Evolutionary conservation across 1,140 invertebrate genomes (phyloP), one percentile per base, ranked within the genome.

Genomic region (Stegodyphus mimosarum): DNA sequence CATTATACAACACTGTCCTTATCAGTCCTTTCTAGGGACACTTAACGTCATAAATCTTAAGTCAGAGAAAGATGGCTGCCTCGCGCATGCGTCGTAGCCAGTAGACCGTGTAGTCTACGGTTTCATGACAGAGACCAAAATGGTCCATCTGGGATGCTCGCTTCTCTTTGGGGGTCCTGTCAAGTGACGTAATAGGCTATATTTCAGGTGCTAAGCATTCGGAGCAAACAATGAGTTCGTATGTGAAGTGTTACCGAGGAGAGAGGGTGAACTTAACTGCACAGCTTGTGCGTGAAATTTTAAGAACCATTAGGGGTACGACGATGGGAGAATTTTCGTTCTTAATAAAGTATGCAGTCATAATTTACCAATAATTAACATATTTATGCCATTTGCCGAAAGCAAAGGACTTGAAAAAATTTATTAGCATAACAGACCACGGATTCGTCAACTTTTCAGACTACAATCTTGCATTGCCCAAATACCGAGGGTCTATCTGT

Each of bases 181-280:
- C 80, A 83, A 74, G 0, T 83, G 80, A 83, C 70, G 80, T 60
- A 83, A 72, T 48, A 66, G 71, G 70, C 71, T 64, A 83, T 83
- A 83, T 83, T 83, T 83, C 80, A 83, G 80, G 80, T 83, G 69
- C 15, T 74, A 74, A 83, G 17, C 64, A 83, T 18, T 74, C n/a
- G 48, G 13, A 6, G 70, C 80, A 73, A 67, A 83, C 80, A 83
- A 83, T 83, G 77, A 15, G 66, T 53, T 18, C 6, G 15, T 49
- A 7, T n/a, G 70, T 5, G 33, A 15, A 50, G 49, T 5, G 15
- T 18, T n/a, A n/a, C n/a, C n/a, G 5, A 4, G 7, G 15, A 15
- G 7, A n/a, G 64, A 15, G 55, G 55, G 55, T 11, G 5, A 67
- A 67, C 3, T 17, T 17, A 49, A 10, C 7, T 33, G 3, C 50